phyloP scores from a whole-genome alignment of 2,888 invertebrate genomes.

The Stomorhina lunata region DNA sequence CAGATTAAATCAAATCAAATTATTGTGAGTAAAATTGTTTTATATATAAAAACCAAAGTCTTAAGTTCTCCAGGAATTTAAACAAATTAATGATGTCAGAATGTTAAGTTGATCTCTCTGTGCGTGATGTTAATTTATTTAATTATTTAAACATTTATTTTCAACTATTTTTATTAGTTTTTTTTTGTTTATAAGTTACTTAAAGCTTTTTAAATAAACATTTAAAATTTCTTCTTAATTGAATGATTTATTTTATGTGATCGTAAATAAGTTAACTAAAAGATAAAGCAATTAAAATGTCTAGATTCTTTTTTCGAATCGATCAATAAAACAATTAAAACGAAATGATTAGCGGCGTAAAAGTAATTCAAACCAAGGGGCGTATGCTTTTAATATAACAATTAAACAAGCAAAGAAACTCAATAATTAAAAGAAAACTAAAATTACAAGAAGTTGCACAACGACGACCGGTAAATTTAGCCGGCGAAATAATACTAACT shows the following conservation, averaged over 20 bases:
- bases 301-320: constrained; percentile 15
- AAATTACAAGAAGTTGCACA: constrained; percentile 3
- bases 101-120: too few species aligned
- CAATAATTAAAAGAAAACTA: constrained; percentile 20
- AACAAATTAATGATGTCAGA: too few species aligned
- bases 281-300: constrained; percentile 25
- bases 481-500: constrained; percentile 62
- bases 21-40: too few species aligned
- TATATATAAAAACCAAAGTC: too few species aligned
- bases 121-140: not conserved
- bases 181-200: too few species aligned
- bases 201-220: too few species aligned
- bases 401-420: constrained; percentile 13
- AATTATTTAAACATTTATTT: not conserved
- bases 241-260: not conserved
- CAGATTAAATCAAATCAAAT: too few species aligned
- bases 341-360: not conserved
- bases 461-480: constrained; percentile 59
- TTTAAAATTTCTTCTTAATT: constrained; percentile 8
- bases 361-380: constrained; percentile 28
- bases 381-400: not conserved
- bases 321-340: constrained; percentile 38
- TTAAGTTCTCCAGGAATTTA: too few species aligned
- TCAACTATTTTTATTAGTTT: not conserved
- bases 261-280: not conserved